Base-by-base conservation (phyloP, 2,113 vertebrate genomes). In the Lota lota region DNA sequence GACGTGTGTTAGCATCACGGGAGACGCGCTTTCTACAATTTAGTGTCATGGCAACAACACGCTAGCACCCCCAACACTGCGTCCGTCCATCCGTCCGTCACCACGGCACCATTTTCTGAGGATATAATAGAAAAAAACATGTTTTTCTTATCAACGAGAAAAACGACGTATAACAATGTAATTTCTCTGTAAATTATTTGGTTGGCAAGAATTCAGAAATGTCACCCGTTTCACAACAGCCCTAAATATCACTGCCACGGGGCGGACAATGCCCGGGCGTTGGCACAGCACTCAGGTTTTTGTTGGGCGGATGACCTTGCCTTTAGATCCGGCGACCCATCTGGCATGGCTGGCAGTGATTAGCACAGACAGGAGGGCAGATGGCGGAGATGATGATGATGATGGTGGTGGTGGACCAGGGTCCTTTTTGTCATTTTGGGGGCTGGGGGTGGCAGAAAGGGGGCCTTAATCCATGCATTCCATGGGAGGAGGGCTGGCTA, bases 291-390 rank as follows among this genome's bases (percentile, higher is more conserved):
- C 53, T 56, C n/a, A 14, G 20, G 22, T 20, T 61, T 20, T 61
- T 57, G 73, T 69, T 67, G 64, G 66, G 77, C 69, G 60, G 63
- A 68, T 73, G 79, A 78, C 64, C 74, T 61, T 66, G 75, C 69
- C 40, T 73, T 47, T 63, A 22, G 76, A 81, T 81, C 66, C 81
- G 81, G 74, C 72, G 74, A 74, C 72, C 83, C 79, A 83, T 85
- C 79, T 85, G 81, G 76, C 70, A 72, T 61, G 67, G 63, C 68
- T 60, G 65, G 20, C 50, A 14, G 67, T 72, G 75, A 81, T 81
- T 74, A 64, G 74, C 75, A 65, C 40, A 75, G 67, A 73, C 76
- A 3, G n/a, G 66, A 54, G 67, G 61, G 76, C 72, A 79, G 83
- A 79, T 81, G 80, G 66, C 19, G 56, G 20, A 16, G 56, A 40